A percentile compares a stretch with the other conserved stretches of the same genome.
Conservation (phyloP, 2,888 invertebrate species). For the Cosmorhoe ocellata region DNA sequence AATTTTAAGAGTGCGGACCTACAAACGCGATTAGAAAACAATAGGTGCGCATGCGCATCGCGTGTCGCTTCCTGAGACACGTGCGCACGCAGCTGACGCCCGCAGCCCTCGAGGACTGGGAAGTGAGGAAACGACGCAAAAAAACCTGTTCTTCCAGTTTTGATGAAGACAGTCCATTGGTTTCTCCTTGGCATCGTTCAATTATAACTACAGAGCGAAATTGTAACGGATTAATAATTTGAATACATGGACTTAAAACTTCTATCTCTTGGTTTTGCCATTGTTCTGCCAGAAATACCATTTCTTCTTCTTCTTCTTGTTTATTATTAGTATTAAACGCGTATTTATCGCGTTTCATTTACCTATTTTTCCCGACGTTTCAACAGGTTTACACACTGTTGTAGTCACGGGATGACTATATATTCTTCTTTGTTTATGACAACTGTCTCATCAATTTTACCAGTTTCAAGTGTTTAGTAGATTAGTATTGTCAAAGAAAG, state of each 20-base stretch:
- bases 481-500: no score
- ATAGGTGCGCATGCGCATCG: constrained; percentile 48
- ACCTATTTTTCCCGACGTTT: no score
- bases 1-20: constrained; percentile 11
- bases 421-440: no score
- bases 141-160: constrained; percentile 22
- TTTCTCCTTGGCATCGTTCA: constrained; percentile 12
- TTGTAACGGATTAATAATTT: constrained; percentile 11
- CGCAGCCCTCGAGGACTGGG: constrained; percentile 47
- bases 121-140: constrained; percentile 26
- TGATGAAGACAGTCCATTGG: constrained; percentile 10
- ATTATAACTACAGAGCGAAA: constrained; percentile 9
- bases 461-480: no score
- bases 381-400: no score
- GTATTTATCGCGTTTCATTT: no score
- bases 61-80: constrained; percentile 53
- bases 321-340: no score
- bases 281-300: no score
- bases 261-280: neutral
- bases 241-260: constrained; percentile 1
- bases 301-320: no score
- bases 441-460: no score
- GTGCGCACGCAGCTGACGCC: constrained; percentile 67
- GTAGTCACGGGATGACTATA: no score
- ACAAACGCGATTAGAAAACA: constrained; percentile 39